A percentile compares a stretch with the other conserved stretches of the same genome.
Evolutionary conservation across 2,888 invertebrate species (phyloP).

Genomic region (Capitulum mitella): DNA sequence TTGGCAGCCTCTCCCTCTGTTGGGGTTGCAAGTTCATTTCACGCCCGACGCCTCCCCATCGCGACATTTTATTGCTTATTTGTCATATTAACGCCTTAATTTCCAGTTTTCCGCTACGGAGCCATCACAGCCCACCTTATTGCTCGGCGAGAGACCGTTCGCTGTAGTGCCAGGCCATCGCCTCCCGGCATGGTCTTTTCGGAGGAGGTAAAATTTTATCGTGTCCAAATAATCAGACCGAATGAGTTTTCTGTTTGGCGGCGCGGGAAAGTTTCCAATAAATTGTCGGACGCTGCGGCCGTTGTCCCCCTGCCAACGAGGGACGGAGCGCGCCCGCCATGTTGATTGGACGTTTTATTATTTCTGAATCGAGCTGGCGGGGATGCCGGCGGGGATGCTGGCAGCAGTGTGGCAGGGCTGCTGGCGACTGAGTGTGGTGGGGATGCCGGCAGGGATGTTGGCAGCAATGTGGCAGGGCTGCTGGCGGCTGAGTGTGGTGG

Average conservation of each 20-base stretch:
- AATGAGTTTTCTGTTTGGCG: constrained; percentile 19
- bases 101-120: background rate
- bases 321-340: background rate
- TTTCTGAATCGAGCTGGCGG: background rate
- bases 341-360: constrained; percentile 23
- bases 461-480: no score
- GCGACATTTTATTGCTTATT: background rate
- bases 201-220: background rate
- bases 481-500: no score
- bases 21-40: background rate
- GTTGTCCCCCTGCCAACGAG: background rate
- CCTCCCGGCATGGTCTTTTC: background rate
- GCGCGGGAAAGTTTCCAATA: constrained; percentile 3
- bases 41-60: background rate
- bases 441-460: no score
- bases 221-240: constrained; percentile 18
- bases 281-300: background rate
- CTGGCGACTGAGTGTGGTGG: no score
- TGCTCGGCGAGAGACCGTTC: background rate
- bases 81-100: constrained; percentile 8
- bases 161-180: background rate
- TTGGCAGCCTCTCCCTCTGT: no score
- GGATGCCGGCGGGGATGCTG: background rate
- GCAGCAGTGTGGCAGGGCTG: background rate
- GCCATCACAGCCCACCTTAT: background rate